A percentile compares a stretch with the other conserved stretches of the same genome.
Conservation (phyloP, 2,888 invertebrate genomes). For the Cyaniris semiargus region DNA sequence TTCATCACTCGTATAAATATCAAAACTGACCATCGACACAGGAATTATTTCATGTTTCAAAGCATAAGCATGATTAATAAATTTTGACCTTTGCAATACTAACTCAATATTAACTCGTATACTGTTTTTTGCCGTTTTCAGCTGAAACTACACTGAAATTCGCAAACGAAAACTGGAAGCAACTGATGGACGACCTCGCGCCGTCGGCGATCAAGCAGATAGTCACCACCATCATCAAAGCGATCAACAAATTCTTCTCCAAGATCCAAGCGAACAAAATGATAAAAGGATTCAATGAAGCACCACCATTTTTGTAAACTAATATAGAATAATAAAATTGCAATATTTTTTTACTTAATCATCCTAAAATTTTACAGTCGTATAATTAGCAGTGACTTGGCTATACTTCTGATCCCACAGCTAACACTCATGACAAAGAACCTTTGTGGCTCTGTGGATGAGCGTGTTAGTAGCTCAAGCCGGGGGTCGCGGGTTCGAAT, state of each 20-base stretch:
- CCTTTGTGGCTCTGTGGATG: too few relatives aligned
- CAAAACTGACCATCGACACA: too few relatives aligned
- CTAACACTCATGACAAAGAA: too few relatives aligned
- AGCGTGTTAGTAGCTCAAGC: too few relatives aligned
- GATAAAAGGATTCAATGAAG: conserved; percentile 51
- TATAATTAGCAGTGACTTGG: too few relatives aligned
- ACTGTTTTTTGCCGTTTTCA: conserved; percentile 39
- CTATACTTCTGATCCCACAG: too few relatives aligned
- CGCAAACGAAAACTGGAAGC: conserved; percentile 72
- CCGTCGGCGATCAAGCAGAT: conserved; percentile 74
- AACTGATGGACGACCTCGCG: conserved; percentile 73
- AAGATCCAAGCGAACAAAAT: conserved; percentile 54
- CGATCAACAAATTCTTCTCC: conserved; percentile 71
- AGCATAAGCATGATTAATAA: too few relatives aligned
- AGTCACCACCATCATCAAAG: conserved; percentile 61
- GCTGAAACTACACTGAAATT: conserved; percentile 69
- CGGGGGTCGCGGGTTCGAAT: too few relatives aligned
- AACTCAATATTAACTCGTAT: not conserved
- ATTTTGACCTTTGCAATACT: too few relatives aligned
- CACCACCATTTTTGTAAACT: not conserved
- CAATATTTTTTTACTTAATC: not conserved
- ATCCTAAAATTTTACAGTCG: not conserved
- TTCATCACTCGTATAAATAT: too few relatives aligned
- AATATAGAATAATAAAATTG: not conserved
- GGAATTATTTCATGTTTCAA: too few relatives aligned